Percentiles rank a stretch among this genome's conserved stretches.
These are phyloP conservation scores for Narcine bancroftii DNA, from an alignment of 2,113 vertebrate genomes.

Conservation along the genomic window DNA sequence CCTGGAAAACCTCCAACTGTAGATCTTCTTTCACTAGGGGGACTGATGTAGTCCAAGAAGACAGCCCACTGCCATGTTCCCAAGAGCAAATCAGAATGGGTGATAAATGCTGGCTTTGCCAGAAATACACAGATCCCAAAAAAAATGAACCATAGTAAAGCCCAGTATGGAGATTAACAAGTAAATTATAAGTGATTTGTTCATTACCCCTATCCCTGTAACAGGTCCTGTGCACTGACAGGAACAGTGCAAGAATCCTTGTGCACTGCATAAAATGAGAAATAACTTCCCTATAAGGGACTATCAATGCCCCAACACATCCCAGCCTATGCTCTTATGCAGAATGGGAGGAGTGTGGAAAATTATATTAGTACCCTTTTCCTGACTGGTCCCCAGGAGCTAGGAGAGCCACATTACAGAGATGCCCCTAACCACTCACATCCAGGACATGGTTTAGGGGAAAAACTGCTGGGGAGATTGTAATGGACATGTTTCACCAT, in stretches of 20 bases:
- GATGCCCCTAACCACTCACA: not conserved
- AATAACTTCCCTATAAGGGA: too few relatives aligned
- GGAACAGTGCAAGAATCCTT: not conserved
- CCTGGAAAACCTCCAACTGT: too few relatives aligned
- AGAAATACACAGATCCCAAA: not conserved
- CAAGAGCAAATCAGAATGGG: not conserved
- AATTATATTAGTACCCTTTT: not conserved
- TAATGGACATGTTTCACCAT: not conserved
- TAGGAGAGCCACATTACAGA: too few relatives aligned
- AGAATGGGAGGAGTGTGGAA: not conserved
- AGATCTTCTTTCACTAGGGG: too few relatives aligned
- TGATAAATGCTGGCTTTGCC: not conserved
- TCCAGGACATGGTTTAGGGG: not conserved
- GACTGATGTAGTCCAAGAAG: too few relatives aligned
- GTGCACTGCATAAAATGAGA: not conserved
- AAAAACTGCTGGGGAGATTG: not conserved
- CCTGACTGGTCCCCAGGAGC: not conserved
- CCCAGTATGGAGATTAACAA: not conserved
- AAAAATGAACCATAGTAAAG: not conserved
- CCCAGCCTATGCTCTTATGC: too few relatives aligned
- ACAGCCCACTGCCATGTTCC: too few relatives aligned
- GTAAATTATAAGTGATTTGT: not conserved
- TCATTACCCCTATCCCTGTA: not conserved
- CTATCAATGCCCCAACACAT: too few relatives aligned
- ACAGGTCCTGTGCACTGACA: not conserved